These are phyloP conservation scores for Emydocephalus ijimae DNA, from an alignment of 2,113 vertebrate species.

Conservation along the genomic window DNA sequence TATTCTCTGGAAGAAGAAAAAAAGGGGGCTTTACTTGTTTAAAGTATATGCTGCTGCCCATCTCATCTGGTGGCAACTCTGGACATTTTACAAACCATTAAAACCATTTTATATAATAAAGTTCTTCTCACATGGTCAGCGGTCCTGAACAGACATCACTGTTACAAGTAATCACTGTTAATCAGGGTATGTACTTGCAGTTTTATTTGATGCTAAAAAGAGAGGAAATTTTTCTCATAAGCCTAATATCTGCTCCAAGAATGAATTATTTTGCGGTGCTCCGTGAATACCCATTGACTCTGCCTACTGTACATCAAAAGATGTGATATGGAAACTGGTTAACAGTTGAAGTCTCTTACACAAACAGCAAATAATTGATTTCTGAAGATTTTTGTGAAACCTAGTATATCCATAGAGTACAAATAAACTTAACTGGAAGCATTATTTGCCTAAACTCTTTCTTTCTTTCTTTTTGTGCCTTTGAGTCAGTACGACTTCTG, in stretches of 20 bases:
- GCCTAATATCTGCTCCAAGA: background rate
- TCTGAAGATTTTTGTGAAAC: background rate
- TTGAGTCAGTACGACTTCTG: background rate
- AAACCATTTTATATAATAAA: background rate
- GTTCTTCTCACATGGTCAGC: background rate
- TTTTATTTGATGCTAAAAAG: no score
- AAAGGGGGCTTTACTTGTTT: background rate
- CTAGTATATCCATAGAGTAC: background rate
- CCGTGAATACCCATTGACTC: background rate
- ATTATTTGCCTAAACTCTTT: background rate
- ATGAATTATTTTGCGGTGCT: background rate
- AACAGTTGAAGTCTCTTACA: background rate
- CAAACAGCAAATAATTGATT: background rate
- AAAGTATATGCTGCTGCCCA: background rate
- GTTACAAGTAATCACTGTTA: background rate
- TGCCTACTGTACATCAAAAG: background rate
- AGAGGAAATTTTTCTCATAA: no score
- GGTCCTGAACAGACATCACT: background rate
- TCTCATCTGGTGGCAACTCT: background rate
- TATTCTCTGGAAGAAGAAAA: conserved; percentile 79
- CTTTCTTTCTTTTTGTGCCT: background rate
- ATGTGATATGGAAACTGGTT: background rate
- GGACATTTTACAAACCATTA: background rate
- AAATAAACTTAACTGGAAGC: background rate
- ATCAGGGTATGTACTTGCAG: background rate